These are phyloP conservation scores for Volucella inanis DNA, from an alignment of 2,888 invertebrate species.

Conservation along the genomic window DNA sequence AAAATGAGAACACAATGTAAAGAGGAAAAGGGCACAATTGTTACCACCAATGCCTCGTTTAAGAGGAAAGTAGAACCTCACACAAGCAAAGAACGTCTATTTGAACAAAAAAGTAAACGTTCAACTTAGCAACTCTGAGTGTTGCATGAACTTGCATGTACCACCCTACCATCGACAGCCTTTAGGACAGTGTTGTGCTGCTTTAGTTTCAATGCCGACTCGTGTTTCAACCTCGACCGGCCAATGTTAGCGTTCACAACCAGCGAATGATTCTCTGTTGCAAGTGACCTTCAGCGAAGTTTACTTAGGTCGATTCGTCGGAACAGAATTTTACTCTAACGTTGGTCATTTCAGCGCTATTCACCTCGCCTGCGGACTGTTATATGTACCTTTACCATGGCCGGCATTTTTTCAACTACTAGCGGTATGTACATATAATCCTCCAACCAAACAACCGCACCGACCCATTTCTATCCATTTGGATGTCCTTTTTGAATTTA, in stretches of 20 bases:
- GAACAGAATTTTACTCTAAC: constrained; percentile 26
- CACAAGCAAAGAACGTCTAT: constrained; percentile 34
- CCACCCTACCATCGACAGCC: constrained; percentile 15
- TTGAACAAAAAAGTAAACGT: constrained; percentile 42
- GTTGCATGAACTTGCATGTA: constrained; percentile 44
- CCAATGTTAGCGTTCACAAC: too few species aligned
- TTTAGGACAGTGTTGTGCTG: not conserved
- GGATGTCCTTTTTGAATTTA: constrained; percentile 49
- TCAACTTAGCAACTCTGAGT: constrained; percentile 8
- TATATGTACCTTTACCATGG: not conserved
- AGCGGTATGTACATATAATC: constrained; percentile 13
- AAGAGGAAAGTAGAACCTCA: constrained; percentile 4
- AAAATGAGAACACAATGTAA: not conserved
- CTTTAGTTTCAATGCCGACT: too few species aligned
- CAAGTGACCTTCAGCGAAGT: constrained; percentile 39
- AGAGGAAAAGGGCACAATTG: constrained; percentile 1
- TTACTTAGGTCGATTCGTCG: constrained; percentile 49
- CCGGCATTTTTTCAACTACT: not conserved
- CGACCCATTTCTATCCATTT: constrained; percentile 8
- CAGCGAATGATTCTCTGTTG: not conserved
- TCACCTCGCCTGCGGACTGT: constrained; percentile 2
- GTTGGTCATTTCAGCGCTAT: constrained; percentile 53
- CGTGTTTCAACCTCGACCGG: not conserved
- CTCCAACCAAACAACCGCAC: not conserved
- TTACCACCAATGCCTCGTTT: constrained; percentile 3